phyloP scores from a whole-genome alignment of 2,888 invertebrate species.

The Pterostichus niger region DNA sequence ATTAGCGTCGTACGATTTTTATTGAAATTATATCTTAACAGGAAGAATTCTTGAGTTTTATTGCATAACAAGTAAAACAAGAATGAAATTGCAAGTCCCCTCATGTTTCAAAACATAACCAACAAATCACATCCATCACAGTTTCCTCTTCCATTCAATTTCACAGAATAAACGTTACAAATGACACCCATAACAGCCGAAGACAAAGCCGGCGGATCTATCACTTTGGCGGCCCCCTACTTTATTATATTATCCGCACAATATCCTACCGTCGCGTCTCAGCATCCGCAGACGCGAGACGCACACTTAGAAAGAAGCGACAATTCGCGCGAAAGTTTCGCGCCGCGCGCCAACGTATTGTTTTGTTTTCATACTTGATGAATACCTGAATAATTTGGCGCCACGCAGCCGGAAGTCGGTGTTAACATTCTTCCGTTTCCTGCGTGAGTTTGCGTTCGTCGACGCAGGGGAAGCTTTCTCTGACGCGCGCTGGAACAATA shows the following conservation, averaged over 20 bases:
- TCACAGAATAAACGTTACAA: conserved; percentile 59
- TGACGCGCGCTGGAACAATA: conserved; percentile 18
- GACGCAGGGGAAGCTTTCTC: conserved; percentile 35
- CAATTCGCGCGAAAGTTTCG: conserved; percentile 48
- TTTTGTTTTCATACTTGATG: conserved; percentile 61
- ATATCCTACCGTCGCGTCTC: conserved; percentile 38
- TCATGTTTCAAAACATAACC: conserved; percentile 41
- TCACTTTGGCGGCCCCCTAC: conserved; percentile 35
- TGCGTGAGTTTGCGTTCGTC: conserved; percentile 6
- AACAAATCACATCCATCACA: conserved; percentile 59
- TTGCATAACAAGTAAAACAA: not conserved
- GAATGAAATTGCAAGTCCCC: conserved; percentile 39
- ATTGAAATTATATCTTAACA: not conserved
- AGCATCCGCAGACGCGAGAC: not conserved
- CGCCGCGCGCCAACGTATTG: conserved; percentile 44
- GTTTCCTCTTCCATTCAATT: conserved; percentile 60
- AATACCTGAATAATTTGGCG: conserved; percentile 63
- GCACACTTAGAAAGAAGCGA: conserved; percentile 33
- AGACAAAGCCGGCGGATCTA: conserved; percentile 63
- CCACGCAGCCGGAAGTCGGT: conserved; percentile 55
- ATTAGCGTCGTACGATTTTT: too few species aligned
- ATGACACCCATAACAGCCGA: conserved; percentile 58
- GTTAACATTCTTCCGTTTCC: conserved; percentile 67
- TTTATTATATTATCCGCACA: conserved; percentile 63
- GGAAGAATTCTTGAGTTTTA: not conserved